A percentile compares a stretch with the other conserved stretches of the same genome.
Conservation (phyloP, 1,140 invertebrate genomes). For the Myzus persicae region DNA sequence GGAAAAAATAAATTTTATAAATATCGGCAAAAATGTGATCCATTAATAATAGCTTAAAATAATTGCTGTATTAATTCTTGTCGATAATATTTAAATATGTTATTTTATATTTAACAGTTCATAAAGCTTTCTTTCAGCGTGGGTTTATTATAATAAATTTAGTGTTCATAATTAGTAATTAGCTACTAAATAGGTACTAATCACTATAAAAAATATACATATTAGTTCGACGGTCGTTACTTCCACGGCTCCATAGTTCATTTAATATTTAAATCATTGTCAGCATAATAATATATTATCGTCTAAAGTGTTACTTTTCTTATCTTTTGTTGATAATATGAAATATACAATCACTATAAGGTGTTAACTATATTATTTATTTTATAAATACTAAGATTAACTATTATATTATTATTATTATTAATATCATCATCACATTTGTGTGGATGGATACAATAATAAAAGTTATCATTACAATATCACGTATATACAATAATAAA, state of each 20-base stretch:
- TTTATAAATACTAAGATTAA: conserved; percentile 4
- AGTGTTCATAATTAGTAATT: not conserved
- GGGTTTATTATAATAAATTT: conserved; percentile 1
- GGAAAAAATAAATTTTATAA: not conserved
- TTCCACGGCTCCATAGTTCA: not conserved
- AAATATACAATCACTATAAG: not conserved
- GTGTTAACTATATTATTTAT: conserved; percentile 18
- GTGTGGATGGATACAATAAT: not conserved
- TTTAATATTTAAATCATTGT: not conserved
- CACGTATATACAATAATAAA: not conserved
- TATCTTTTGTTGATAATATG: not conserved
- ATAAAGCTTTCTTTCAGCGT: not conserved
- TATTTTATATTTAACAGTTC: not conserved
- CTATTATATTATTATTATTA: too few species aligned
- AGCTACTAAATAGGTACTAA: conserved; percentile 1
- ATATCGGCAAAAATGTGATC: not conserved
- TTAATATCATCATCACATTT: not conserved
- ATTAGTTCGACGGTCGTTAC: not conserved
- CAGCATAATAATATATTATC: not conserved
- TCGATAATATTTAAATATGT: not conserved
- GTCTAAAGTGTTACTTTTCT: not conserved
- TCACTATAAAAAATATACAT: conserved; percentile 18
- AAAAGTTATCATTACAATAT: not conserved
- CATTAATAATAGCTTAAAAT: not conserved
- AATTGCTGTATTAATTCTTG: not conserved